phyloP scores from a whole-genome alignment of 2,797 vertebrate genomes.

The Karalla daura region DNA sequence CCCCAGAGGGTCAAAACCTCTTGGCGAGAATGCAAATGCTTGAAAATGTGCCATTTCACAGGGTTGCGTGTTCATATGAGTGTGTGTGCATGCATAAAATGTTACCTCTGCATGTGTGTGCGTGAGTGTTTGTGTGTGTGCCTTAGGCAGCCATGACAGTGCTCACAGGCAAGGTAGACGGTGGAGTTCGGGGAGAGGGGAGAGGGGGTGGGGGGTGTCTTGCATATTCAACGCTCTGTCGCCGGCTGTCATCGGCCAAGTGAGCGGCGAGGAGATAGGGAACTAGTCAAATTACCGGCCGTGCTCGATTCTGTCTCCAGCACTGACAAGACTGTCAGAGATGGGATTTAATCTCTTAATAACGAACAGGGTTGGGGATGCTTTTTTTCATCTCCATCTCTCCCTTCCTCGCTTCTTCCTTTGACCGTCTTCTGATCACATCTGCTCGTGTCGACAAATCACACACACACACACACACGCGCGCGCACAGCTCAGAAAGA shows the following conservation, averaged over 20 bases:
- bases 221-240: constrained; percentile 86
- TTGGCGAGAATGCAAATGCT: constrained; percentile 54
- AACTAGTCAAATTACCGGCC: constrained; percentile 87
- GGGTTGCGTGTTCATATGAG: constrained; percentile 22
- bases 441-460: constrained; percentile 85
- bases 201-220: constrained; percentile 74
- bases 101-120: neutral
- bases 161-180: constrained; percentile 47
- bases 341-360: constrained; percentile 87
- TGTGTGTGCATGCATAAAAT: neutral
- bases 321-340: constrained; percentile 85
- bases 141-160: constrained; percentile 51
- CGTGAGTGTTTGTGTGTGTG: constrained; percentile 13
- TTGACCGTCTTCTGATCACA: constrained; percentile 76
- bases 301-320: constrained; percentile 81
- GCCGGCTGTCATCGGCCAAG: constrained; percentile 82
- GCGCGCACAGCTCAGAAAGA: constrained; percentile 70
- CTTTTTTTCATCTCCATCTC: constrained; percentile 42
- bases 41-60: constrained; percentile 37
- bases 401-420: constrained; percentile 40
- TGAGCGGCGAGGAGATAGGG: constrained; percentile 80
- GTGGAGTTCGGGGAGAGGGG: constrained; percentile 65
- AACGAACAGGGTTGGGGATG: constrained; percentile 74
- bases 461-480: too few species aligned
- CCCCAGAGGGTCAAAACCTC: constrained; percentile 37